Evolutionary conservation across 1,140 invertebrate genomes (phyloP).

Genomic region (Euura lappo): DNA sequence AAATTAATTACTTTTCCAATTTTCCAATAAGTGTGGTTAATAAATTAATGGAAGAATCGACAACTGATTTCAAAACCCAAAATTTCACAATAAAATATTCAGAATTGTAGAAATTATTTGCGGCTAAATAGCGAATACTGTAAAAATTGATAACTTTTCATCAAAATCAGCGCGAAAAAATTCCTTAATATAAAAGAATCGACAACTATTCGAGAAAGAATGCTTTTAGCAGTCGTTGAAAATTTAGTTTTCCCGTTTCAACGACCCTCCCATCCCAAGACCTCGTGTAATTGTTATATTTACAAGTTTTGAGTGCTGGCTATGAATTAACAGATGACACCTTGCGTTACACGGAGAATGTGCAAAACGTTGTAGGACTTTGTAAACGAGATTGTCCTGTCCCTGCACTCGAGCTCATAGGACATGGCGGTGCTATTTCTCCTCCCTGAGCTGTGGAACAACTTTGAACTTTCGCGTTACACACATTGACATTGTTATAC

Average conservation of each 20-base stretch:
- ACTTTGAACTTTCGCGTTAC: neutral
- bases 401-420: neutral
- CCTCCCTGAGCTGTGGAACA: neutral
- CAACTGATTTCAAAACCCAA: too few relatives aligned
- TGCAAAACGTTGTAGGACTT: slow-evolving; percentile 3
- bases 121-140: too few relatives aligned
- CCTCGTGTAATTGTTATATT: neutral
- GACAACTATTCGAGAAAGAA: too few relatives aligned
- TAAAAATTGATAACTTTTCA: too few relatives aligned
- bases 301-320: neutral
- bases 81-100: too few relatives aligned
- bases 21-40: too few relatives aligned
- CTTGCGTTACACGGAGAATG: neutral
- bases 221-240: too few relatives aligned
- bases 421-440: slow-evolving; percentile 4
- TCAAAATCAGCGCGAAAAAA: neutral
- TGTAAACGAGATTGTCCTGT: neutral
- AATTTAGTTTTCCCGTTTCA: neutral
- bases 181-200: neutral
- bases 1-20: too few relatives aligned
- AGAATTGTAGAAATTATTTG: too few relatives aligned
- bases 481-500: neutral
- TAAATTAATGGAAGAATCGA: too few relatives aligned
- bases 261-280: neutral
- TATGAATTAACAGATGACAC: neutral